phyloP scores from a whole-genome alignment of 2,797 vertebrate species.

The Decapterus maruadsi region DNA sequence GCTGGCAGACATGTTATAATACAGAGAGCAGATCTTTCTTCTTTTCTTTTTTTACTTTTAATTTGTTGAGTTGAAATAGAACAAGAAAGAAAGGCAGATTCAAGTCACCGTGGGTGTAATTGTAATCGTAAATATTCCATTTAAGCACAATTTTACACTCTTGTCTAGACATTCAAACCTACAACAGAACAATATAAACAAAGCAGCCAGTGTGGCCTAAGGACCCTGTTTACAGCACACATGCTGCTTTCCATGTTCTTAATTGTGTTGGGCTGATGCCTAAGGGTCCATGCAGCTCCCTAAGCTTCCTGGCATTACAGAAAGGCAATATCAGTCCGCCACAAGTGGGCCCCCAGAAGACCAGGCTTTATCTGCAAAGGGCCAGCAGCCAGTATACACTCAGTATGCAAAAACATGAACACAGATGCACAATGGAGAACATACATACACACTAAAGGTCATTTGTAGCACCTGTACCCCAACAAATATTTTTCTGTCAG shows the following conservation, averaged over 20 bases:
- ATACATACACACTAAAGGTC: constrained; percentile 74
- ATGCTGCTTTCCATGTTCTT: constrained; percentile 76
- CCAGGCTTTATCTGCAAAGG: constrained; percentile 85
- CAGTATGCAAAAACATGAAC: constrained; percentile 76
- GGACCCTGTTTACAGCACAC: constrained; percentile 58
- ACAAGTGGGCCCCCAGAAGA: constrained; percentile 78
- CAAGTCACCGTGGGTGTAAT: neutral
- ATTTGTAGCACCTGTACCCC: constrained; percentile 76
- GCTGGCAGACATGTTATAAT: neutral
- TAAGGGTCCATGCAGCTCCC: constrained; percentile 69
- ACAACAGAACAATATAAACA: constrained; percentile 68
- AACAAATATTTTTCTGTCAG: constrained; percentile 59
- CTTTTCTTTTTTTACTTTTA: neutral
- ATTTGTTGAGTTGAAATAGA: neutral
- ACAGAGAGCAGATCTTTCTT: neutral
- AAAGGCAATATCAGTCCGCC: constrained; percentile 74
- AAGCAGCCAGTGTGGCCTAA: constrained; percentile 54
- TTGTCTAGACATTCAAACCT: constrained; percentile 60
- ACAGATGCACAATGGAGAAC: constrained; percentile 75
- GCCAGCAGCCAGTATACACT: constrained; percentile 82
- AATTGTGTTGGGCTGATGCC: constrained; percentile 83
- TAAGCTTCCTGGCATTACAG: constrained; percentile 74
- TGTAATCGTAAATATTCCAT: constrained; percentile 62
- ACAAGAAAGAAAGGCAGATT: neutral
- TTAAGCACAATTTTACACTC: constrained; percentile 61